Conservation (phyloP, 1,140 invertebrate species). For the Panagrolaimus sp. region DNA sequence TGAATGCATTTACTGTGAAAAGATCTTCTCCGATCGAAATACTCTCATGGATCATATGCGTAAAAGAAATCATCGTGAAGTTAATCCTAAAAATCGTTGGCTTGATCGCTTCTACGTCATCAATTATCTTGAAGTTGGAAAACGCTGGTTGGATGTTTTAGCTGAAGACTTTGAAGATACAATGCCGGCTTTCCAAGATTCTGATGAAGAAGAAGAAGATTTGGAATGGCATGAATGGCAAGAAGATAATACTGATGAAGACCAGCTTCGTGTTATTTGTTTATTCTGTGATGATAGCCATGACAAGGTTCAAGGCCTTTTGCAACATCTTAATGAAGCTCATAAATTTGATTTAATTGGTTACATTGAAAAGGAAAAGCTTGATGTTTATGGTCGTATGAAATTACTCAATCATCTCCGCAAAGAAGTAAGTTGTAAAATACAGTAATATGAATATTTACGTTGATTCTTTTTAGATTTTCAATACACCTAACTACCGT, state of each 20-base stretch:
- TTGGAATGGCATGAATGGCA: constrained; percentile 57
- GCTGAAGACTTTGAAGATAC: constrained; percentile 60
- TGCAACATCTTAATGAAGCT: constrained; percentile 49
- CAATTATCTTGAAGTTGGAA: constrained; percentile 58
- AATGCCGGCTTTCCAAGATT: constrained; percentile 58
- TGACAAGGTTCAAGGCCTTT: constrained; percentile 40
- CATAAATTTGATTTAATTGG: constrained; percentile 54
- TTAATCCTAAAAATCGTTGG: constrained; percentile 59
- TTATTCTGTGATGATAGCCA: constrained; percentile 51
- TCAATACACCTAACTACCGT: constrained; percentile 23
- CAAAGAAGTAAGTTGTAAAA: constrained; percentile 40
- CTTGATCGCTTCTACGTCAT: constrained; percentile 60
- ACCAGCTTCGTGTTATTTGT: constrained; percentile 51
- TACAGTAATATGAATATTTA: not conserved
- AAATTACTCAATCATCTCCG: constrained; percentile 57
- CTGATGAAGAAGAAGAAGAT: constrained; percentile 50
- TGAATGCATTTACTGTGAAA: constrained; percentile 59
- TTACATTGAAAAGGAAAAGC: constrained; percentile 47
- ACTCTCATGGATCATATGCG: constrained; percentile 59
- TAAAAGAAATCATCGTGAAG: constrained; percentile 57
- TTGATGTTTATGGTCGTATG: constrained; percentile 51
- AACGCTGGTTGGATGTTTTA: constrained; percentile 59
- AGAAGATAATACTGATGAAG: constrained; percentile 57
- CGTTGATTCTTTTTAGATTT: constrained; percentile 16
- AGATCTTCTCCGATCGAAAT: constrained; percentile 54